A percentile compares a stretch with the other conserved stretches of the same genome.
phyloP scores from a whole-genome alignment of 1,140 invertebrate genomes.

The Tribolium castaneum region DNA sequence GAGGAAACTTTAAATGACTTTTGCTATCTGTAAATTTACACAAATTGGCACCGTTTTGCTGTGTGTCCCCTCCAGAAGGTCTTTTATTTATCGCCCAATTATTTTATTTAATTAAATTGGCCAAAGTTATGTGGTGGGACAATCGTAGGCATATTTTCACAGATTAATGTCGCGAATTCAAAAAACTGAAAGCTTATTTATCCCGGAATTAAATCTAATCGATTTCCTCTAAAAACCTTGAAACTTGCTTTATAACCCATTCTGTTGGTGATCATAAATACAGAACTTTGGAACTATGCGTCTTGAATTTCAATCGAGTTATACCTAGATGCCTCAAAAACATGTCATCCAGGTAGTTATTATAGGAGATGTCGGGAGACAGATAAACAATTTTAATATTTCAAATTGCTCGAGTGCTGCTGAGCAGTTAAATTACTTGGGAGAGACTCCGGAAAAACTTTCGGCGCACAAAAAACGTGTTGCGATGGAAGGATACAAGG shows the following conservation, averaged over 20 bases:
- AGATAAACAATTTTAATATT: conserved; percentile 30
- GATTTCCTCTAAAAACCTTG: conserved; percentile 16
- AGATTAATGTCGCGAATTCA: background rate
- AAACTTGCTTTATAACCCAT: conserved; percentile 23
- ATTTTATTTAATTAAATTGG: conserved; percentile 15
- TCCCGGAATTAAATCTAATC: background rate
- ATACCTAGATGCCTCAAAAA: conserved; percentile 24
- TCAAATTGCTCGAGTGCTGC: conserved; percentile 3
- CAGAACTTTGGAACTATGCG: background rate
- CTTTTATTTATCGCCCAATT: conserved; percentile 21
- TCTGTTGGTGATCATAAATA: conserved; percentile 27
- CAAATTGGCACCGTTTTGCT: conserved; percentile 32
- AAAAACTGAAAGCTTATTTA: background rate
- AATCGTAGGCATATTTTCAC: background rate
- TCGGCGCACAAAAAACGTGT: background rate
- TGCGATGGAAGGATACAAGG: background rate
- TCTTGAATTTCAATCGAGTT: conserved; percentile 26
- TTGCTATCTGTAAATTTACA: conserved; percentile 42
- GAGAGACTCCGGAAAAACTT: background rate
- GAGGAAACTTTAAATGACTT: conserved; percentile 45
- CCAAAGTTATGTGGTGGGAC: background rate
- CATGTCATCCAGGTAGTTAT: conserved; percentile 10
- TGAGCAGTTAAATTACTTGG: conserved; percentile 17
- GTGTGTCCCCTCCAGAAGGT: conserved; percentile 9
- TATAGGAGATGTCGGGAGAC: background rate